Evolutionary conservation across 2,797 vertebrate genomes (phyloP).

Genomic region (Arctocebus calabarensis): DNA sequence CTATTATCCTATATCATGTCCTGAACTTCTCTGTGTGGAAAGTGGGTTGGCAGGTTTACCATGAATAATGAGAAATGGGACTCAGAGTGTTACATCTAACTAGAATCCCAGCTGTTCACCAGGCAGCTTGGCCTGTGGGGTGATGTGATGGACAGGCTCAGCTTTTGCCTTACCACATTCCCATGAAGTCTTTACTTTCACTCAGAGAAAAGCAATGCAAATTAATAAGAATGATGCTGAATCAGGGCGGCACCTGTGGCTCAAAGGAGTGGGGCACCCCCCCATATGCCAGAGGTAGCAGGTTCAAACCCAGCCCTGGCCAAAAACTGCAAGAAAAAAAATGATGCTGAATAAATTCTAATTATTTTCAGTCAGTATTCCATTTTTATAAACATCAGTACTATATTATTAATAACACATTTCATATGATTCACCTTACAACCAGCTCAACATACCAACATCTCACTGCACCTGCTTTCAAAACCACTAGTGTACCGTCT

Average conservation of each 20-base stretch:
- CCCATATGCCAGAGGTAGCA: too few relatives aligned
- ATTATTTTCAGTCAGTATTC: slow-evolving; percentile 1
- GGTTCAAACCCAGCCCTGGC: too few relatives aligned
- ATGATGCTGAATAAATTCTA: neutral
- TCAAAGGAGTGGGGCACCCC: too few relatives aligned
- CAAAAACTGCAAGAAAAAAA: too few relatives aligned
- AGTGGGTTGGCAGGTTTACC: neutral
- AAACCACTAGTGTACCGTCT: neutral
- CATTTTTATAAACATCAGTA: neutral
- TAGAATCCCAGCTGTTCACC: neutral
- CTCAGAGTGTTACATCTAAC: neutral
- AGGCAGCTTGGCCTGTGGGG: neutral
- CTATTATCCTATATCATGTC: neutral
- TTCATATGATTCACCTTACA: neutral
- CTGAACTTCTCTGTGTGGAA: neutral
- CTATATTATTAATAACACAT: neutral
- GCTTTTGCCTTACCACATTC: neutral
- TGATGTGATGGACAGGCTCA: too few relatives aligned
- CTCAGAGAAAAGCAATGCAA: neutral
- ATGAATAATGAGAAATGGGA: neutral
- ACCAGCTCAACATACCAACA: neutral
- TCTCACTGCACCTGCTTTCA: neutral
- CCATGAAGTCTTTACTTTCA: neutral
- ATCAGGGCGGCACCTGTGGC: neutral
- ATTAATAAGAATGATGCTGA: neutral